phyloP scores from a whole-genome alignment of 2,797 vertebrate species.

The Remorina albescens region DNA sequence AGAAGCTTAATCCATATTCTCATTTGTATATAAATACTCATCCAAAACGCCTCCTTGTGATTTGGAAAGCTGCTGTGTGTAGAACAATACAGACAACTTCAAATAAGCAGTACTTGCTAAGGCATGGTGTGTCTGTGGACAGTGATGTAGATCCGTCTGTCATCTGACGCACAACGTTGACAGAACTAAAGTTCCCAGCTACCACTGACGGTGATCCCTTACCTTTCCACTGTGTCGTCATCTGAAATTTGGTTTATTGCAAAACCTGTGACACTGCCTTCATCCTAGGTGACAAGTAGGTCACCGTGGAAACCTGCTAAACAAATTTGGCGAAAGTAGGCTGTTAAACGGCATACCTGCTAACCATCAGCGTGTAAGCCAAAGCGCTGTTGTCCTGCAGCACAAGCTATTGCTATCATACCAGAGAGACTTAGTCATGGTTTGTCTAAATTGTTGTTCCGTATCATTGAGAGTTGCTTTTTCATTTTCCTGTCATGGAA shows the following conservation, averaged over 20 bases:
- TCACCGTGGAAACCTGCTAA: not conserved
- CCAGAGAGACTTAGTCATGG: too few relatives aligned
- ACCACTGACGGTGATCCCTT: not conserved
- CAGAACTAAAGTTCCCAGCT: not conserved
- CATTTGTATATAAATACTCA: not conserved
- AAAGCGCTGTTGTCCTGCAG: not conserved
- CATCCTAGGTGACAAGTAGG: too few relatives aligned
- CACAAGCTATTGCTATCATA: not conserved
- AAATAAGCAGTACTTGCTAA: not conserved
- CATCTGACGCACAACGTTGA: not conserved
- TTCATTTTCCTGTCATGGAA: not conserved
- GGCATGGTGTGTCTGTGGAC: not conserved
- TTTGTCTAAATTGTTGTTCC: not conserved
- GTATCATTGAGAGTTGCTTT: not conserved
- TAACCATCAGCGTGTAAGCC: not conserved
- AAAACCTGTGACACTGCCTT: too few relatives aligned
- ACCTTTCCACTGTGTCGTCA: not conserved
- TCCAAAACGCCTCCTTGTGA: not conserved
- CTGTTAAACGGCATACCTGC: not conserved
- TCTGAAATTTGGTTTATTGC: too few relatives aligned
- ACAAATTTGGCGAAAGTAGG: not conserved
- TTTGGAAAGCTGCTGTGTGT: not conserved
- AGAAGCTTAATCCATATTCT: conserved; percentile 1
- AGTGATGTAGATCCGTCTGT: not conserved
- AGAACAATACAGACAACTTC: not conserved